Evolutionary conservation across 2,797 vertebrate genomes (phyloP).

Genomic region (Oryzias dopingdopingensis): DNA sequence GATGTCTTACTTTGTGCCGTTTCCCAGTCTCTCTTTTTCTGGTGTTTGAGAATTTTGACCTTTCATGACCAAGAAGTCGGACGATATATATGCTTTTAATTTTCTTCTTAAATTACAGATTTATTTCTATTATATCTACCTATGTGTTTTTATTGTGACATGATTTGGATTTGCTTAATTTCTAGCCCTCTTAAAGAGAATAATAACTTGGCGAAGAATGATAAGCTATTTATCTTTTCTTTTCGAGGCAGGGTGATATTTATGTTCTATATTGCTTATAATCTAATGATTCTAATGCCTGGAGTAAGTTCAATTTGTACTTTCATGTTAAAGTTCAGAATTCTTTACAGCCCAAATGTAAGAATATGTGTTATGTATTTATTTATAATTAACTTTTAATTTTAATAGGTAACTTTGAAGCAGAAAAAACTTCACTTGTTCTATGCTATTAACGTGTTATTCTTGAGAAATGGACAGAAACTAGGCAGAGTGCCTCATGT

Average conservation of each 20-base stretch:
- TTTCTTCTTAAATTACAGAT: too few species aligned
- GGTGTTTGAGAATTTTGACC: too few species aligned
- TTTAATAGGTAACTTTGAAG: slow-evolving; percentile 14
- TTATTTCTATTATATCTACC: too few species aligned
- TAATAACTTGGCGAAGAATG: slow-evolving; percentile 36
- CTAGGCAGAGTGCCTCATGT: slow-evolving; percentile 10
- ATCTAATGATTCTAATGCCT: slow-evolving; percentile 16
- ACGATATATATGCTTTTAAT: too few species aligned
- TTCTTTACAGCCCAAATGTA: neutral
- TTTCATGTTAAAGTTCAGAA: slow-evolving; percentile 18
- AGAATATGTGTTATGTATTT: slow-evolving; percentile 48
- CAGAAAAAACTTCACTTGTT: slow-evolving; percentile 28
- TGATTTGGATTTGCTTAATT: slow-evolving; percentile 14
- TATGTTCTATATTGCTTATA: slow-evolving; percentile 36
- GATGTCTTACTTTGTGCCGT: too few species aligned
- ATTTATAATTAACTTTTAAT: slow-evolving; percentile 59
- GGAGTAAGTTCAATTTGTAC: slow-evolving; percentile 18
- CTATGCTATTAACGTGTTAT: slow-evolving; percentile 2
- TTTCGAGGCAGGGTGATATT: slow-evolving; percentile 23
- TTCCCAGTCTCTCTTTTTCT: too few species aligned
- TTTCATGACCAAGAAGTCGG: too few species aligned
- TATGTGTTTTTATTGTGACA: too few species aligned
- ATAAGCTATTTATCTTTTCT: slow-evolving; percentile 30
- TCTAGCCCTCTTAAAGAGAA: slow-evolving; percentile 21
- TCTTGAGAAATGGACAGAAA: slow-evolving; percentile 1